Conservation (phyloP, 2,113 vertebrate genomes). For the Caracal caracal region DNA sequence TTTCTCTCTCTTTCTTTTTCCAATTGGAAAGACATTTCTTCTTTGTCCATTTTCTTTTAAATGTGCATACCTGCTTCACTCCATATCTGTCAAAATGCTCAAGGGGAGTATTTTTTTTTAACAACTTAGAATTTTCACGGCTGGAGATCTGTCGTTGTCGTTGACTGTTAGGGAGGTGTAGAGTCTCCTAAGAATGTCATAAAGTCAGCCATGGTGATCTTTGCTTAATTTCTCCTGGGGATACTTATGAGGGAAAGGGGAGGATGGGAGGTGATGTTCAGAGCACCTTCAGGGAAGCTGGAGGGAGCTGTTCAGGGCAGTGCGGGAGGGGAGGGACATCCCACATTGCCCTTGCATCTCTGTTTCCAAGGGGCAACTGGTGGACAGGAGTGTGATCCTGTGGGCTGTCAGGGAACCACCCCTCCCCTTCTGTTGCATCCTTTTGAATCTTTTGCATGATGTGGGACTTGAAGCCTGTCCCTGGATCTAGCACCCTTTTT, state of each 20-base stretch:
- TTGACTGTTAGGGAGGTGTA: background rate
- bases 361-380: background rate
- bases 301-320: background rate
- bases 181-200: background rate
- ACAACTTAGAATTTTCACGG: background rate
- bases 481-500: background rate
- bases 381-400: background rate
- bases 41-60: background rate
- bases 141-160: background rate
- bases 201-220: background rate
- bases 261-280: background rate
- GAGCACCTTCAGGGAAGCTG: background rate
- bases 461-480: background rate
- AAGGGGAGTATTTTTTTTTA: background rate
- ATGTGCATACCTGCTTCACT: background rate
- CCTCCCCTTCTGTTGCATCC: background rate
- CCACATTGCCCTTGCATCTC: background rate
- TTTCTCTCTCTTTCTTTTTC: fast-evolving
- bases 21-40: background rate
- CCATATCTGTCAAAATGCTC: background rate
- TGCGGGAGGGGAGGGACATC: background rate
- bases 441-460: background rate
- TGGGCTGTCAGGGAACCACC: background rate
- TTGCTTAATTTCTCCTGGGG: background rate
- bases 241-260: background rate